Conservation (phyloP, 2,888 invertebrate species). For the Protula sp. region DNA sequence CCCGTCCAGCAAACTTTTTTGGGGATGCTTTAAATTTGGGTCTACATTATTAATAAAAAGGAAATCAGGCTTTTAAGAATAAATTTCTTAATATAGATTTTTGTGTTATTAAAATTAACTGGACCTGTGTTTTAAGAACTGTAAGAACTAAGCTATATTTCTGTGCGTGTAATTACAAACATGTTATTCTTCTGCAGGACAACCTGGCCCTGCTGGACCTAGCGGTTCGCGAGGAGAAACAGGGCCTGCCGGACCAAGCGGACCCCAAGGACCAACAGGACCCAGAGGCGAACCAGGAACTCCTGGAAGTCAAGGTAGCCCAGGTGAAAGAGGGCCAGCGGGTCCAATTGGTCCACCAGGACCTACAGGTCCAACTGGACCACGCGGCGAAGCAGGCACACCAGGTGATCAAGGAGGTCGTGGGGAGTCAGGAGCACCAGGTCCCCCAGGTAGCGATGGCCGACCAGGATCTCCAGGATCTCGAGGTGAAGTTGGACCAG, state of each 20-base stretch:
- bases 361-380: slow-evolving; percentile 4
- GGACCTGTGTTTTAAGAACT: no score
- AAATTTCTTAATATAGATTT: no score
- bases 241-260: background rate
- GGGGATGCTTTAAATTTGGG: no score
- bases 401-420: slow-evolving; percentile 7
- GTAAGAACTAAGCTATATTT: no score
- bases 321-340: slow-evolving; percentile 1
- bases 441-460: slow-evolving; percentile 20
- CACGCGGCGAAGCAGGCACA: background rate
- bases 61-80: no score
- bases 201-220: slow-evolving; percentile 1
- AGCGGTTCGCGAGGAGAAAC: slow-evolving; percentile 4
- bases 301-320: background rate
- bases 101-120: no score
- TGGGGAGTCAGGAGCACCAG: slow-evolving; percentile 27
- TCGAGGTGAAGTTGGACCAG: slow-evolving; percentile 57
- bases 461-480: slow-evolving; percentile 26
- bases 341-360: slow-evolving; percentile 10
- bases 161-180: no score
- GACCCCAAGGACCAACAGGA: no score
- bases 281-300: background rate
- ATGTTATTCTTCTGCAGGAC: no score
- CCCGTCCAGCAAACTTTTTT: no score
- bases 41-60: no score